phyloP scores from a whole-genome alignment of 2,113 vertebrate species.

The Ammodytes dubius region DNA sequence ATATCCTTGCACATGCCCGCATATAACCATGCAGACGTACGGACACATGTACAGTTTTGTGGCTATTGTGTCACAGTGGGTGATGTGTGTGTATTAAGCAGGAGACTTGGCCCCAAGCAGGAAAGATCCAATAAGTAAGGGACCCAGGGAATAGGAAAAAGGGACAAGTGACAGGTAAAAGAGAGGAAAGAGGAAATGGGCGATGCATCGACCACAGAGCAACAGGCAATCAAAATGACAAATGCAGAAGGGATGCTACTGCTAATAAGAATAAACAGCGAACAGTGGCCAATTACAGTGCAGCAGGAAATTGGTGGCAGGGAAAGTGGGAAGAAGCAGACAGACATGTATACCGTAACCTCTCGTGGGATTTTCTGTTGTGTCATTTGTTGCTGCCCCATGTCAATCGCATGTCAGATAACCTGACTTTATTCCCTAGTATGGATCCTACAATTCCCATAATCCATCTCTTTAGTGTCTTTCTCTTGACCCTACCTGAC shows the following conservation, averaged over 20 bases:
- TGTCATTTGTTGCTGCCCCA: background rate
- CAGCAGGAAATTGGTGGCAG: constrained; percentile 14
- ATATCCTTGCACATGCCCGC: background rate
- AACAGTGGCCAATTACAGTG: constrained; percentile 23
- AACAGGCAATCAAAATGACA: constrained; percentile 16
- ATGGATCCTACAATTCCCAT: background rate
- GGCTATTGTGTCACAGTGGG: constrained; percentile 12
- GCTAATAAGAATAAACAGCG: background rate
- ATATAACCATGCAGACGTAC: background rate
- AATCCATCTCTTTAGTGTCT: background rate
- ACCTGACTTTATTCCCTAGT: background rate
- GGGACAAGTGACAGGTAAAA: constrained; percentile 11
- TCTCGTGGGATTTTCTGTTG: background rate
- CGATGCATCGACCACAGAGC: background rate
- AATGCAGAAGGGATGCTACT: constrained; percentile 5
- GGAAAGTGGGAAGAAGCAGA: background rate
- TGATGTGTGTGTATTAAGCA: constrained; percentile 43
- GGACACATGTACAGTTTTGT: constrained; percentile 4
- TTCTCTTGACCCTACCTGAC: background rate
- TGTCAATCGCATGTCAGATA: background rate
- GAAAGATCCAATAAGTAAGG: constrained; percentile 16
- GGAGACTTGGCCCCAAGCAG: constrained; percentile 10
- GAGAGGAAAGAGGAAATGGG: background rate
- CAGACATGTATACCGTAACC: background rate
- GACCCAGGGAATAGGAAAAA: background rate